phyloP scores from a whole-genome alignment of 2,797 vertebrate species.

The Poliocrania exsul region DNA sequence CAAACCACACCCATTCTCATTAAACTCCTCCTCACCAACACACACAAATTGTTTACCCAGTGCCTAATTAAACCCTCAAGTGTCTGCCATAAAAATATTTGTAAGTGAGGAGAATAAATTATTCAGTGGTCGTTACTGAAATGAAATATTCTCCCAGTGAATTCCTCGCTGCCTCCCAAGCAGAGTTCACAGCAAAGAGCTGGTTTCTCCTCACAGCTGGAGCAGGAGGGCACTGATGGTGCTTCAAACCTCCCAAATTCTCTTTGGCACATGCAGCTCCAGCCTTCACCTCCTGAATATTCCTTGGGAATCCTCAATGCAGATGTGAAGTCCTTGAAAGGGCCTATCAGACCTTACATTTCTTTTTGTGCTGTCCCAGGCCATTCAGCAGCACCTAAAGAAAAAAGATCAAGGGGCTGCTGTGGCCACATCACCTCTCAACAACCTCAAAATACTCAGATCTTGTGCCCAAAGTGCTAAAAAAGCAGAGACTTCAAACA shows the following conservation, averaged over 20 bases:
- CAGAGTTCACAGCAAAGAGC: neutral
- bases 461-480: neutral
- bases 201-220: fast-evolving
- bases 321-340: neutral
- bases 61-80: neutral
- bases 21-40: neutral
- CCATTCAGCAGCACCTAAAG: neutral
- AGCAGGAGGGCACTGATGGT: neutral
- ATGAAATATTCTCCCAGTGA: neutral
- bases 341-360: neutral
- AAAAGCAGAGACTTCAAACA: neutral
- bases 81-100: neutral
- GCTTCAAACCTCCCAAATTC: neutral
- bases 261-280: fast-evolving
- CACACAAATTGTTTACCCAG: neutral
- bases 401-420: neutral
- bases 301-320: neutral
- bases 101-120: slow-evolving; percentile 14
- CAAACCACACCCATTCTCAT: neutral
- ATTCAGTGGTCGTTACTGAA: neutral
- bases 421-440: neutral
- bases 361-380: neutral
- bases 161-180: neutral
- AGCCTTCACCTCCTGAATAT: neutral
- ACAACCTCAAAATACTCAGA: neutral